Percentiles rank a stretch among this genome's conserved stretches.
Conservation (phyloP, 2,888 invertebrate species). For the Leucoma salicis region DNA sequence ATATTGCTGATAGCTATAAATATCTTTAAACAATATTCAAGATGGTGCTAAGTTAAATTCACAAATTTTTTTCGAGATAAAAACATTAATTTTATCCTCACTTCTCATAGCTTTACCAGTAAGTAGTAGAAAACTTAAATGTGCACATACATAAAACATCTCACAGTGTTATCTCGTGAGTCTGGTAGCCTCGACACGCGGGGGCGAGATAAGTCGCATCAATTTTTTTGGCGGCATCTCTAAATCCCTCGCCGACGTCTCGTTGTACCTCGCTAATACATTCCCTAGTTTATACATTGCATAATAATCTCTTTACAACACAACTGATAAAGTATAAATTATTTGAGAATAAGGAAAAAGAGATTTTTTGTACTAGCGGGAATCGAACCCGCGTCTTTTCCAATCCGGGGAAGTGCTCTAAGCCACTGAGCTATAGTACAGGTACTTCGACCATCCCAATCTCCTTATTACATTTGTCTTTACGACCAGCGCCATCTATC, state of each 20-base stretch:
- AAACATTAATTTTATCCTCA: conserved; percentile 5
- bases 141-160: conserved; percentile 65
- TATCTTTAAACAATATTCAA: no score
- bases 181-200: conserved; percentile 43
- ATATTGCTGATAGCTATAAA: no score
- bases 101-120: conserved; percentile 19
- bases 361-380: no score
- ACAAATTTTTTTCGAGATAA: conserved; percentile 7
- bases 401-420: no score
- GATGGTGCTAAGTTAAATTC: no score
- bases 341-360: no score
- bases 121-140: conserved; percentile 30
- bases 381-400: no score
- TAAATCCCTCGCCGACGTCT: conserved; percentile 69
- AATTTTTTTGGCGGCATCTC: conserved; percentile 71
- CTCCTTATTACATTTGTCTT: no score
- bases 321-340: no score
- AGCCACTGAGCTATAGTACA: no score
- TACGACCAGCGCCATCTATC: no score
- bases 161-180: conserved; percentile 46
- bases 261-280: conserved; percentile 55
- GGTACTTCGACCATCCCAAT: no score
- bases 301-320: conserved; percentile 56
- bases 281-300: conserved; percentile 72
- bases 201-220: conserved; percentile 70